Evolutionary conservation across 2,113 vertebrate species (phyloP), one percentile per base, ranked within the genome.

Genomic region (Neolamprologus falcicula): DNA sequence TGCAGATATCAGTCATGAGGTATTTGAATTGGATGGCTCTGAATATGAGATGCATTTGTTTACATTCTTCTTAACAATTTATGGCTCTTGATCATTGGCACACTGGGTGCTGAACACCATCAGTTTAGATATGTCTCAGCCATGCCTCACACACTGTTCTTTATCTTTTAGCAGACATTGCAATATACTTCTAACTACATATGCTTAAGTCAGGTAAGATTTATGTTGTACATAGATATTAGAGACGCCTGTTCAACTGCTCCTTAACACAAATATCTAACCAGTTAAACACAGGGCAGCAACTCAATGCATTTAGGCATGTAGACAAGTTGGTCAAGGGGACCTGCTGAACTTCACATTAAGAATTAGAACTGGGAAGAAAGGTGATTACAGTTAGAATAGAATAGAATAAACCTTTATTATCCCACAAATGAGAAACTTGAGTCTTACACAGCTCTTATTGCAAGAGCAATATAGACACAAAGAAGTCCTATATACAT

Each of bases 21-120:
- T 59, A 35, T 92, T 73, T 71, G 54, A 85, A 57, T 61, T 2
- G 81, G 19, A 57, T 7, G 16, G 19, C 80, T 86, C 13, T 35
- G 84, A 53, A 87, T 90, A 55, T 79, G 83, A 82, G 68, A 86
- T 68, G 50, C 50, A 87, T 90, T 76, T 90, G 90, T 88, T 90
- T 79, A 85, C 86, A 28, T 8, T 83, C 47, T 13, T 37, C 71
- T 84, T 28, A 61, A 83, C 42, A 76, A 66, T 86, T 91, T 73
- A 88, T 87, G 80, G 83, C 83, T 54, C 10, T 13, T 61, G 52
- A 80, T 45, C 21, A 13, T 3, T 6, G 42, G 54, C 66, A 73
- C 33, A 50, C 66, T 73, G 57, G 55, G 86, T 76, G 84, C 17
- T 83, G 26, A 91, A 31, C 68, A 26, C 35, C 55, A 85, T 53